Evolutionary conservation across 2,797 vertebrate species (phyloP), one percentile per base, ranked within the genome.

Genomic region (Pseudochirops cupreus): DNA sequence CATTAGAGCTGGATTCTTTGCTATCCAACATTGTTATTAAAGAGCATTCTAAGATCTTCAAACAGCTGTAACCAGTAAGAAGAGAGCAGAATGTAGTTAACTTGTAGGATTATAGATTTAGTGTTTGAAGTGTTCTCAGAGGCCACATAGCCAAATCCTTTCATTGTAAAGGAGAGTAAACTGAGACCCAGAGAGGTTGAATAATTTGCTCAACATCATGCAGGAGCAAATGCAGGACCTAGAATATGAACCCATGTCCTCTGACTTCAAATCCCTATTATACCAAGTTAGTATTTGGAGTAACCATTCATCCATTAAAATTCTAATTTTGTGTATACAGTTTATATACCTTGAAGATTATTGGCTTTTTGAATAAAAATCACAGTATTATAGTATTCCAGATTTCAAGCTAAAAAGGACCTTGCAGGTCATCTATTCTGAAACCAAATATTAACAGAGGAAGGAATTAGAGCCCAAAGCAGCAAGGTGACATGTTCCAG

Each of bases 31-130:
- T 93, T 11, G 92, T 91, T 21, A 95, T 74, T 91, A 93, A 91
- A 82, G 39, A 94, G 57, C n/a, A 96, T 93, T 57, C 39, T 18
- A 94, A 31, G 93, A 92, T 91, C 13, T 28, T 95, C 90, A 92
- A 92, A 39, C 33, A 96, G 54, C 13, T 93, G 13, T 12, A 33
- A 3, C 89, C n/a, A 82, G 11, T 54, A 89, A 95, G 54, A 14
- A 93, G 74, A 46, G 7, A 82, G 21, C 18, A 46, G 21, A 26
- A 21, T 82, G 39, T 46, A 26, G 74, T 46, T 82, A 24, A 46
- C 9, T 82, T 2, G 7, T 82, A 46, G 7, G n/a, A 82, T 46
- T 82, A 26, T 46, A 82, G 74, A 46, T 82, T 74, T 46, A 46
- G 7, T 39, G 18, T 39, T 74, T 74, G n/a, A 39, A 74, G 39